Conservation (phyloP, 2,113 vertebrate genomes). For the Malurus cyaneus region DNA sequence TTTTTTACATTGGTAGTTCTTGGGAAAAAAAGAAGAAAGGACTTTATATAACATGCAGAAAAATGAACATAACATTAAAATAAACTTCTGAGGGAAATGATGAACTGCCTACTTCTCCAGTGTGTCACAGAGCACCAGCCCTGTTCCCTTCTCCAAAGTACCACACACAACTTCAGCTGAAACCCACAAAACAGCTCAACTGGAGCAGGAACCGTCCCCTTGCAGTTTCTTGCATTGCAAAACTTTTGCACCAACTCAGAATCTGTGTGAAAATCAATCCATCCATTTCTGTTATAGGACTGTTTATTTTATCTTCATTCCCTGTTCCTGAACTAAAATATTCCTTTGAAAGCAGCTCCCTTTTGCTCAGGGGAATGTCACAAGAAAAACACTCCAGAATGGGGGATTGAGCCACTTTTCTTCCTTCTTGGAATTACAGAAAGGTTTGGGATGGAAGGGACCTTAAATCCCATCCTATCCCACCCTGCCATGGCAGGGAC, state of each 20-base stretch:
- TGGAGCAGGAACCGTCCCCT: background rate
- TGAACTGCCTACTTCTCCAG: background rate
- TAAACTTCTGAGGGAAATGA: background rate
- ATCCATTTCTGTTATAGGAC: background rate
- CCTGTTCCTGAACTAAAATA: background rate
- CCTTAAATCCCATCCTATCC: rapidly evolving
- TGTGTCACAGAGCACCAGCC: background rate
- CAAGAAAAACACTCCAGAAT: background rate
- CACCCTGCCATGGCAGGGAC: background rate
- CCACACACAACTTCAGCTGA: background rate
- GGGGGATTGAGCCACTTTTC: background rate
- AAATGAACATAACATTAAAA: constrained; percentile 10
- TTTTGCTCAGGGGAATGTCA: background rate
- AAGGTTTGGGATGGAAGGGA: background rate
- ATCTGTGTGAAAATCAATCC: background rate
- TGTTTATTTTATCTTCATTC: background rate
- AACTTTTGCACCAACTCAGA: background rate
- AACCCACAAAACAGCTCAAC: background rate
- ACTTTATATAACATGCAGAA: background rate
- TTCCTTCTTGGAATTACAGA: rapidly evolving
- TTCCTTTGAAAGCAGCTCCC: background rate
- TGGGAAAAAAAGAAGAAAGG: background rate
- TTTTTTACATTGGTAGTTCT: background rate
- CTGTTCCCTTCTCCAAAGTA: background rate
- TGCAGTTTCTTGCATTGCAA: background rate